Evolutionary conservation across 2,888 invertebrate genomes (phyloP), one percentile per base, ranked within the genome.

Genomic region (Nymphalis polychloros): DNA sequence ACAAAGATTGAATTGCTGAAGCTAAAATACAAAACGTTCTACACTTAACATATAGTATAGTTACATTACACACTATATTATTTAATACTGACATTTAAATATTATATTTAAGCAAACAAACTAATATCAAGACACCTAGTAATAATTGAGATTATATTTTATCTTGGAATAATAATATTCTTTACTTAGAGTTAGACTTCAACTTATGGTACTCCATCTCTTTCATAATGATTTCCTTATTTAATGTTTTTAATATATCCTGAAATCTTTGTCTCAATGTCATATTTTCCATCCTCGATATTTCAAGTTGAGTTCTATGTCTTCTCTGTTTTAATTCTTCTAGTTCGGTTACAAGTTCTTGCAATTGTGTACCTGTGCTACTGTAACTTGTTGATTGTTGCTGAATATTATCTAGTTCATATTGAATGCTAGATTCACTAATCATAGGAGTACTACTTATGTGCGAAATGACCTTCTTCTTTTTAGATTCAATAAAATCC

Each of bases 241-340:
- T 93, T 8, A 98, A 87, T 77, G 95, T 95, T 75, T 97, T 96
- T 31, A 98, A 88, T 64, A 95, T 96, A 75, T 96, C 96, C 82
- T 96, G 96, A 85, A 98, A 96, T 66, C 98, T 93, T 85, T 97
- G 97, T 62, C 96, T 92, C n/a, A 98, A 86, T n/a, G 97, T 96
- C 74, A 95, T 92, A 84, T 98, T 98, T 81, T 97, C 97, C 82
- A 97, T 97, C 60, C 95, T 96, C 20, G 96, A 94, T 73, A 98
- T 95, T 86, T 97, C 97, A 74, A 95, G 93, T 79, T 97, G 97
- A 75, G 97, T 97, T 77, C 96, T 95, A 66, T 95, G 94, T 72
- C 96, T 93, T 63, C 96, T 94, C 50, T 94, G 94, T 78, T 95
- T 95, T 27, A 98, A 87, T 74, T 97, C 96, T 19, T 95, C 94